Conservation (phyloP, 2,797 vertebrate species). For the Antennarius maculatus region DNA sequence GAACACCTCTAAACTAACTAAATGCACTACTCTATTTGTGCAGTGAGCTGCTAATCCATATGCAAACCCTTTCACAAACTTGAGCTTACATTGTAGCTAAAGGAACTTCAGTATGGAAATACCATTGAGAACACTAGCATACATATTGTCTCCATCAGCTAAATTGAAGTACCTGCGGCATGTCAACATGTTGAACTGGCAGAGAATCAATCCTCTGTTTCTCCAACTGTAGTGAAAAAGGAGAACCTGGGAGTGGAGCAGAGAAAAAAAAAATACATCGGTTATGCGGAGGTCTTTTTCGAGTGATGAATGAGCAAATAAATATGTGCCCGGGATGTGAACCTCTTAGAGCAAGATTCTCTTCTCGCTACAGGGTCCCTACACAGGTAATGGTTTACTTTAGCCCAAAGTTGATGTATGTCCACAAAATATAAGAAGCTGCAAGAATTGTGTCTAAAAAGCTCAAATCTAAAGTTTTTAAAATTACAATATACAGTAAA, state of each 20-base stretch:
- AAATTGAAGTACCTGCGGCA: slow-evolving; percentile 35
- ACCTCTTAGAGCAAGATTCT: slow-evolving; percentile 66
- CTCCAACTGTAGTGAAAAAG: slow-evolving; percentile 31
- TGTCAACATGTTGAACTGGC: slow-evolving; percentile 37
- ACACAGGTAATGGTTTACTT: slow-evolving; percentile 12
- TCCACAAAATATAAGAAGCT: slow-evolving; percentile 45
- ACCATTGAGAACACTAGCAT: slow-evolving; percentile 37
- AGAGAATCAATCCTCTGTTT: slow-evolving; percentile 32
- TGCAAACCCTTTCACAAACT: slow-evolving; percentile 40
- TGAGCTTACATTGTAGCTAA: slow-evolving; percentile 31
- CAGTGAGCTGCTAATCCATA: slow-evolving; percentile 55
- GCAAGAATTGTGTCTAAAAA: too few relatives aligned
- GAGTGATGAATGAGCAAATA: slow-evolving; percentile 83
- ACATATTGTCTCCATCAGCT: slow-evolving; percentile 31
- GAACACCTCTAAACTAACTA: slow-evolving; percentile 41
- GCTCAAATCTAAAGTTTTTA: neutral
- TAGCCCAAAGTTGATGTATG: slow-evolving; percentile 31
- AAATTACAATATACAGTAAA: neutral
- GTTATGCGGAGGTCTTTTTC: slow-evolving; percentile 72
- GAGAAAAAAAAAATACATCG: slow-evolving; percentile 69
- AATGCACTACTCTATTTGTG: slow-evolving; percentile 40
- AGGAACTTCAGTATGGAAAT: slow-evolving; percentile 18
- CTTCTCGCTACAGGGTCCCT: slow-evolving; percentile 30
- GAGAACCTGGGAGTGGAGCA: slow-evolving; percentile 45
- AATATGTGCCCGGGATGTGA: slow-evolving; percentile 70